These are phyloP conservation scores for Leucoma salicis DNA, from an alignment of 2,888 invertebrate species.

Conservation along the genomic window DNA sequence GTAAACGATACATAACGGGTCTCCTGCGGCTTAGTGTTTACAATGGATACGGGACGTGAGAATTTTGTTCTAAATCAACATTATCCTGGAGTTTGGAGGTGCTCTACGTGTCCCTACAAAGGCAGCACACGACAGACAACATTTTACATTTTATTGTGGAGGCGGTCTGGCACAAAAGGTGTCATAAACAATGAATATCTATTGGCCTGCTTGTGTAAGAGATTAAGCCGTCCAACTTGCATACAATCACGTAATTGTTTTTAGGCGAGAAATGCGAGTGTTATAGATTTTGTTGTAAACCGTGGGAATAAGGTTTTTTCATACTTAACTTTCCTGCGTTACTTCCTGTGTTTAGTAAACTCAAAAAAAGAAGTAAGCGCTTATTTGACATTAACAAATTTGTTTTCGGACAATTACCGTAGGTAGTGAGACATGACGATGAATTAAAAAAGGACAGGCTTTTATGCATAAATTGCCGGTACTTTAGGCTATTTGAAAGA, in stretches of 20 bases:
- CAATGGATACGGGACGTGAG: conserved; percentile 75
- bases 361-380: conserved; percentile 5
- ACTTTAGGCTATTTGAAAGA: no score
- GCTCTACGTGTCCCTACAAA: conserved; percentile 68
- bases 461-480: no score
- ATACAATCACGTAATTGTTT: conserved; percentile 75
- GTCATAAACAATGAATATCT: conserved; percentile 66
- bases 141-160: conserved; percentile 59
- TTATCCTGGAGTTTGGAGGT: conserved; percentile 49
- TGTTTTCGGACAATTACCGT: conserved; percentile 9
- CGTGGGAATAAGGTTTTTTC: conserved; percentile 65
- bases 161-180: conserved; percentile 65
- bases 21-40: conserved; percentile 64
- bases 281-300: conserved; percentile 46
- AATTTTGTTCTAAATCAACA: conserved; percentile 66
- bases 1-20: conserved; percentile 71
- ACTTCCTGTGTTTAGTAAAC: conserved; percentile 50
- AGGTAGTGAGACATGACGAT: background rate
- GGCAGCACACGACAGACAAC: conserved; percentile 53
- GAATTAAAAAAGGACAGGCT: no score
- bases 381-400: conserved; percentile 3
- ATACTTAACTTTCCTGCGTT: conserved; percentile 33
- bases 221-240: conserved; percentile 68
- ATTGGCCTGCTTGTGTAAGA: conserved; percentile 47
- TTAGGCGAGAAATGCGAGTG: conserved; percentile 69